These are phyloP conservation scores for Parascotia fuliginaria DNA, from an alignment of 2,888 invertebrate genomes.

Conservation along the genomic window DNA sequence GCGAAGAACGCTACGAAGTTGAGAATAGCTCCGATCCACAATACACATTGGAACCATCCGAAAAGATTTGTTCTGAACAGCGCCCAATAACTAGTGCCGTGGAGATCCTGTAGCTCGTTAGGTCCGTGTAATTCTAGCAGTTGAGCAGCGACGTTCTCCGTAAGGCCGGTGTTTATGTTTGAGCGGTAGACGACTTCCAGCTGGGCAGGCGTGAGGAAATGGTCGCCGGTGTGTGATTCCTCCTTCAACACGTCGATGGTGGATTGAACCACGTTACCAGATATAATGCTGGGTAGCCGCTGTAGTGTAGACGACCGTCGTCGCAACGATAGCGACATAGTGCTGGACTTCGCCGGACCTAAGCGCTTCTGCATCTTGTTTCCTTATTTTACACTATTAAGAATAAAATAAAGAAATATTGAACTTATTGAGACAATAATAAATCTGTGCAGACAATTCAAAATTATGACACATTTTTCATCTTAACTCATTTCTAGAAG, in stretches of 20 bases:
- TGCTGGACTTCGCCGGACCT: background rate
- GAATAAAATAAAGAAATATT: no score
- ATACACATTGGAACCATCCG: constrained; percentile 89
- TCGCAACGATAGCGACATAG: constrained; percentile 50
- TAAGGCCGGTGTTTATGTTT: constrained; percentile 80
- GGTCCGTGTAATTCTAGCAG: constrained; percentile 85
- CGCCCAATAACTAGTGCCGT: constrained; percentile 87
- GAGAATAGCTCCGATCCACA: constrained; percentile 88
- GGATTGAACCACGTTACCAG: constrained; percentile 41
- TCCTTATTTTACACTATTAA: background rate
- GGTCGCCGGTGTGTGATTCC: constrained; percentile 74
- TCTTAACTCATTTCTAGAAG: background rate
- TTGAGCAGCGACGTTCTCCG: constrained; percentile 80
- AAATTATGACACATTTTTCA: background rate
- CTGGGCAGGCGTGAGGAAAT: constrained; percentile 73
- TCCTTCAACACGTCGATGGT: constrained; percentile 67
- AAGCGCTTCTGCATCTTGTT: background rate
- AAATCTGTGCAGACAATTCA: no score
- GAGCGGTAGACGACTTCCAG: constrained; percentile 77
- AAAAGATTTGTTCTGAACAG: constrained; percentile 88
- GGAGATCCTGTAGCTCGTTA: constrained; percentile 86
- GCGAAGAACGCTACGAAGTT: constrained; percentile 85
- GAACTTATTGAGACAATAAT: no score
- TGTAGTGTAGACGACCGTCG: constrained; percentile 31
- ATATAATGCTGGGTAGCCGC: constrained; percentile 55